A percentile compares a stretch with the other conserved stretches of the same genome.
These are phyloP conservation scores for Cyprinodon brontotheroides DNA, from an alignment of 2,113 vertebrate genomes.

Conservation along the genomic window DNA sequence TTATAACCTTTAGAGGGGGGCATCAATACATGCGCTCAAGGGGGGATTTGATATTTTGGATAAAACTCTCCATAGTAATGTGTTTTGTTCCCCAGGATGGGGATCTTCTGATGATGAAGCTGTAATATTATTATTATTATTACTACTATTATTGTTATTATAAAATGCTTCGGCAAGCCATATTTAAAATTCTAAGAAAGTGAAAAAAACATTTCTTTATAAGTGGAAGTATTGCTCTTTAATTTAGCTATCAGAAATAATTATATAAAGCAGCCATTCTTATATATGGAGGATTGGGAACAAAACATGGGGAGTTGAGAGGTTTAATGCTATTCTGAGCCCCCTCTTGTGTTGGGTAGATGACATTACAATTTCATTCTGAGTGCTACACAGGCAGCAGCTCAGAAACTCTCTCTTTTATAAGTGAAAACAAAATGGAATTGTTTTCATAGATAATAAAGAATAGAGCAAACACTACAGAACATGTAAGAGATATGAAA, in stretches of 20 bases:
- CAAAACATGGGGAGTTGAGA: background rate
- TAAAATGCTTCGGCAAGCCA: background rate
- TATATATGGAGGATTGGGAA: background rate
- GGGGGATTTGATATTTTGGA: too few species aligned
- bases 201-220: background rate
- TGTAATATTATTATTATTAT: too few species aligned
- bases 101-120: too few species aligned
- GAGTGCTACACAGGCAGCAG: background rate
- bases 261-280: background rate
- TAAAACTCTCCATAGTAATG: too few species aligned
- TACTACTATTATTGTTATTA: too few species aligned
- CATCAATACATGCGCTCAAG: too few species aligned
- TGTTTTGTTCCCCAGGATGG: too few species aligned
- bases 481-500: too few species aligned
- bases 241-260: background rate
- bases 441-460: background rate
- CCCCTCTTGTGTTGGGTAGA: background rate
- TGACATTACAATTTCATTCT: background rate
- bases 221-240: background rate
- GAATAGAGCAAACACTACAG: background rate
- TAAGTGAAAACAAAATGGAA: background rate
- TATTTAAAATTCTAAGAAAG: background rate
- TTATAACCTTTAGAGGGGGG: too few species aligned
- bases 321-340: background rate
- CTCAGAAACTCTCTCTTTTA: background rate